Evolutionary conservation across 2,888 invertebrate species (phyloP).

Genomic region (Limenitis arthemis): DNA sequence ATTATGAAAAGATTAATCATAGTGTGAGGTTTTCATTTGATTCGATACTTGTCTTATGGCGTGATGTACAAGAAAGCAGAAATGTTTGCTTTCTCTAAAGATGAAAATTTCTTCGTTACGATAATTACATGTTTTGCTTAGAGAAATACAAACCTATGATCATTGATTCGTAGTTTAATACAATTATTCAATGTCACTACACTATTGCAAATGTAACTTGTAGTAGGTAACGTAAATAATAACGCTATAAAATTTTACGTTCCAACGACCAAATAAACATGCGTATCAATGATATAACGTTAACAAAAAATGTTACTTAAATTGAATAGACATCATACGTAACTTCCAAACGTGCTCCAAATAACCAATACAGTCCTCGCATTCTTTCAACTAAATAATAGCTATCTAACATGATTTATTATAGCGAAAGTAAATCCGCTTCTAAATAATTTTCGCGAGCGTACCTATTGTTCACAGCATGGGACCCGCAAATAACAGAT

Average conservation of each 20-base stretch:
- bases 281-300: too few species aligned
- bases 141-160: slow-evolving; percentile 21
- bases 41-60: slow-evolving; percentile 16
- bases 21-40: slow-evolving; percentile 5
- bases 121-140: slow-evolving; percentile 28
- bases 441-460: slow-evolving; percentile 61
- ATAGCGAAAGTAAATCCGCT: slow-evolving; percentile 59
- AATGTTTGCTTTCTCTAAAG: slow-evolving; percentile 32
- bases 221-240: too few species aligned
- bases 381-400: slow-evolving; percentile 35
- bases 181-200: not conserved
- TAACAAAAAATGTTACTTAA: too few species aligned
- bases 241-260: too few species aligned
- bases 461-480: slow-evolving; percentile 66
- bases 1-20: not conserved
- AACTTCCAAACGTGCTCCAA: too few species aligned
- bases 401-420: slow-evolving; percentile 32
- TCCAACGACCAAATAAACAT: too few species aligned
- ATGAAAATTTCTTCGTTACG: slow-evolving; percentile 33
- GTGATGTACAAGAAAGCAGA: slow-evolving; percentile 29
- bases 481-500: slow-evolving; percentile 29
- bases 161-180: not conserved
- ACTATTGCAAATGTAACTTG: too few species aligned
- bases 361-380: slow-evolving; percentile 4
- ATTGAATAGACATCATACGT: too few species aligned